Base-by-base conservation (phyloP, 2,888 invertebrate genomes). In the Polymixis flavicincta region DNA sequence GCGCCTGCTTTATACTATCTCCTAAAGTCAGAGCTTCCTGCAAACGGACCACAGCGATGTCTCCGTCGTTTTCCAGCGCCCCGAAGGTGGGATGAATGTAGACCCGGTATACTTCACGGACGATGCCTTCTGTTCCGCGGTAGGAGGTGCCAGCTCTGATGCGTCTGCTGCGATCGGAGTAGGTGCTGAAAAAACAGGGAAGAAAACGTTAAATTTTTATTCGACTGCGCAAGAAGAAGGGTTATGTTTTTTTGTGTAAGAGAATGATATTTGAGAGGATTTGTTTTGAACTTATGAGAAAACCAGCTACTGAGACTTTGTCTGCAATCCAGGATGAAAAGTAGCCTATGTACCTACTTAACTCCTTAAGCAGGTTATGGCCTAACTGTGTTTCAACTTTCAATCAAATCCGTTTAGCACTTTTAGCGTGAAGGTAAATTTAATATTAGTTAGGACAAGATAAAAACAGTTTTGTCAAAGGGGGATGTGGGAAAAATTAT, bases 131-230 rank as follows among this genome's bases (percentile, higher is more conserved):
- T 0, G 42, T 70, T 42, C 85, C 85, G 1, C 87, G 83, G 64
- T 54, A 37, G 1, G 83, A 76, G 14, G 88, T 28, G 9, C 90
- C 90, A 11, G 87, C 90, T n/a, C 89, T 82, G 72, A 89, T 74
- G n/a, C 89, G 89, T 13, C 85, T 80, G 37, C 25, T 70, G 11
- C 32, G 25, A 13, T 64, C 50, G 0, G 60, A 13, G 76, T 71
- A 87, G 19, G 55, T 14, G 2, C 87, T 88, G 80, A 60, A 83
- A 80, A 54, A 6, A 19, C n/a, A 67, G 37, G 22, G 13, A 37
- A 14, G 32, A 4, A 55, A 55, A 7, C 14, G 25, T 55, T 13
- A 55, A 52, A 11, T 11, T 54, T 37, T 37, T 37, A 5, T 5
- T 0, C 5, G 37, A 37, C 3, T 37, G 6, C 37, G 37, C 37